These are phyloP conservation scores for Lacerta bilineata DNA, from an alignment of 2,797 vertebrate species.

Conservation along the genomic window DNA sequence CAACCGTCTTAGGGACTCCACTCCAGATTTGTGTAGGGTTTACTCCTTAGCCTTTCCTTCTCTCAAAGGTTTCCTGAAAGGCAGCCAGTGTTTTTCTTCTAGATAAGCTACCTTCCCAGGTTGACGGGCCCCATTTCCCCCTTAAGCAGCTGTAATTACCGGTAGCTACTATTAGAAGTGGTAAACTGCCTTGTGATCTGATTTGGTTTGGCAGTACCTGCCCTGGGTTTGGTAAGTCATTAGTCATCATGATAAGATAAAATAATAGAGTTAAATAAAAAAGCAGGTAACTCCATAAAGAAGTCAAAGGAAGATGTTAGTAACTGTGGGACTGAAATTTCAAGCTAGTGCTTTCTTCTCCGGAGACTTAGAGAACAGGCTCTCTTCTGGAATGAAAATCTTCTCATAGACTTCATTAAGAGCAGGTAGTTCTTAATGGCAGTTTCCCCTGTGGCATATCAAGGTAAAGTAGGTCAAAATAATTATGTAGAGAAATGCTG, in stretches of 20 bases:
- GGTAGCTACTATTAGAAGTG: not conserved
- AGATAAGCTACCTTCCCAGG: too few relatives aligned
- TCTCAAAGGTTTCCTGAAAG: too few relatives aligned
- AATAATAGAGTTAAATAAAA: not conserved
- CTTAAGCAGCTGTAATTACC: too few relatives aligned
- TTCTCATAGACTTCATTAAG: not conserved
- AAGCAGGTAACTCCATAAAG: constrained; percentile 9
- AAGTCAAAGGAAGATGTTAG: not conserved
- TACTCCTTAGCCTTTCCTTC: too few relatives aligned
- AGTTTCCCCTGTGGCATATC: not conserved
- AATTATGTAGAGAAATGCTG: not conserved
- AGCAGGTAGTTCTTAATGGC: not conserved
- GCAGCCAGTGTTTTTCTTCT: too few relatives aligned
- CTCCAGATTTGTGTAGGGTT: too few relatives aligned
- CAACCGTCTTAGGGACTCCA: too few relatives aligned
- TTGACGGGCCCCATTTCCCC: too few relatives aligned
- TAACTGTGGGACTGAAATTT: not conserved
- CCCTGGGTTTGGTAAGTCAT: not conserved
- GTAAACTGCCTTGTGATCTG: not conserved
- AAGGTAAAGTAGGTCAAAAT: constrained; percentile 16
- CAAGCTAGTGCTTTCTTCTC: not conserved
- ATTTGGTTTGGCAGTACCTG: not conserved
- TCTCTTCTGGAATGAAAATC: not conserved
- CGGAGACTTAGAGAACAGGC: not conserved
- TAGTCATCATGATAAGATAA: not conserved